Base-by-base conservation (phyloP, 2,113 vertebrate species). In the Setophaga coronata region DNA sequence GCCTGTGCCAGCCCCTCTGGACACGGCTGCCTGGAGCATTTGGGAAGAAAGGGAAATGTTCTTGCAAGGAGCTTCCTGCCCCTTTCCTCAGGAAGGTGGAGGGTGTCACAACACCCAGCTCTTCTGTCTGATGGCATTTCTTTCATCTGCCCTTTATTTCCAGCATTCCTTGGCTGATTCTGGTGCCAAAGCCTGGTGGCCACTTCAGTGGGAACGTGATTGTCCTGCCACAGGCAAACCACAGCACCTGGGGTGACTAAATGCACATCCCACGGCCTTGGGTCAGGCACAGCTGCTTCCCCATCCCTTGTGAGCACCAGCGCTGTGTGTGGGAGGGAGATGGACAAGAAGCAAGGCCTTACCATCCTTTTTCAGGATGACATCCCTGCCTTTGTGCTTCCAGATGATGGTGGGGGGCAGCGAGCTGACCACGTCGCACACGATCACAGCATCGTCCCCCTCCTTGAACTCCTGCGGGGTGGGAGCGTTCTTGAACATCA, bases 391-490 rank as follows among this genome's bases (percentile, higher is more conserved):
- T 97, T 99, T 99, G 95, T 99, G 99, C 86, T 99, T 99, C 99
- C 99, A 99, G 95, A 99, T 98, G 95, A 99, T 98, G 38, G 98
- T 98, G 23, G 99, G 99, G 20, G 99, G 98, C n/a, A 99, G 98
- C 0, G 99, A 99, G 94, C 99, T 99, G 97, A 98, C 97, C 79
- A 99, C 99, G 10, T 99, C 99, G 82, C 99, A 99, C 42, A 99
- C 93, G 1, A 99, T 98, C 96, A 99, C 98, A 2, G 99, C 99
- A 14, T 98, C 98, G 33, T 99, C 99, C 21, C 99, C 99, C 76
- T 99, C 99, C 26, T 97, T 99, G 96, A 99, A 99, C 64, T 99
- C 99, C 97, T 99, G 99, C 2, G 99, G 99, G 28, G 99, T 99
- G 9, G 99, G 99, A 10, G 98, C 99, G 6, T 99, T 99, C 94